phyloP scores from a whole-genome alignment of 2,888 invertebrate species.

The Eumerus sabulonum region DNA sequence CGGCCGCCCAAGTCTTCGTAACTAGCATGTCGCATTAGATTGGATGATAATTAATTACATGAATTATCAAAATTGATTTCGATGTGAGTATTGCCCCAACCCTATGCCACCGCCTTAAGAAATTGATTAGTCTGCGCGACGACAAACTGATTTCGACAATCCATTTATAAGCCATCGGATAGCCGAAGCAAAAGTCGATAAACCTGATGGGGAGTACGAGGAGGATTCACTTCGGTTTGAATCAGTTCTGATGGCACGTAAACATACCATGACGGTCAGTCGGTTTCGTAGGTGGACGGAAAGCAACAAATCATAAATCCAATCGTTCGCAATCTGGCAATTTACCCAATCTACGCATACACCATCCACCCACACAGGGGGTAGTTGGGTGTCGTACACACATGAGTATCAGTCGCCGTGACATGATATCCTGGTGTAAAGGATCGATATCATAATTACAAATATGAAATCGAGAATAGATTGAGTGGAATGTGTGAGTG shows the following conservation, averaged over 20 bases:
- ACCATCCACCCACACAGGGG: no score
- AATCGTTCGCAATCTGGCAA: slow-evolving; percentile 25
- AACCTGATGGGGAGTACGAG: not conserved
- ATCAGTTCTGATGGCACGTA: slow-evolving; percentile 46
- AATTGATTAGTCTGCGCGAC: slow-evolving; percentile 31
- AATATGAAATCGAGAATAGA: slow-evolving; percentile 46
- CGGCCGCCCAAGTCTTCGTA: slow-evolving; percentile 17
- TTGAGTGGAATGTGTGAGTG: slow-evolving; percentile 42
- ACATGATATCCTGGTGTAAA: slow-evolving; percentile 52
- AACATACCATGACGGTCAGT: slow-evolving; percentile 39
- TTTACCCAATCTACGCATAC: no score
- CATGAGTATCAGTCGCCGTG: slow-evolving; percentile 32
- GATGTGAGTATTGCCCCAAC: slow-evolving; percentile 35
- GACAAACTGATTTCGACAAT: slow-evolving; percentile 47
- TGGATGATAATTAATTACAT: slow-evolving; percentile 62
- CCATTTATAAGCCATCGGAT: slow-evolving; percentile 41
- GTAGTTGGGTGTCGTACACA: not conserved
- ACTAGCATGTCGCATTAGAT: slow-evolving; percentile 51
- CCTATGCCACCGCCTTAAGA: not conserved
- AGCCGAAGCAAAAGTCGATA: not conserved
- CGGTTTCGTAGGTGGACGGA: not conserved
- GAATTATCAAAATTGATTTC: slow-evolving; percentile 63
- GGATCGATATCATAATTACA: slow-evolving; percentile 63
- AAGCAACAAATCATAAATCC: slow-evolving; percentile 62
- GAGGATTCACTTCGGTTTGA: slow-evolving; percentile 54